These are phyloP conservation scores for Eutolmus rufibarbis DNA, from an alignment of 2,888 invertebrate species.

Conservation along the genomic window DNA sequence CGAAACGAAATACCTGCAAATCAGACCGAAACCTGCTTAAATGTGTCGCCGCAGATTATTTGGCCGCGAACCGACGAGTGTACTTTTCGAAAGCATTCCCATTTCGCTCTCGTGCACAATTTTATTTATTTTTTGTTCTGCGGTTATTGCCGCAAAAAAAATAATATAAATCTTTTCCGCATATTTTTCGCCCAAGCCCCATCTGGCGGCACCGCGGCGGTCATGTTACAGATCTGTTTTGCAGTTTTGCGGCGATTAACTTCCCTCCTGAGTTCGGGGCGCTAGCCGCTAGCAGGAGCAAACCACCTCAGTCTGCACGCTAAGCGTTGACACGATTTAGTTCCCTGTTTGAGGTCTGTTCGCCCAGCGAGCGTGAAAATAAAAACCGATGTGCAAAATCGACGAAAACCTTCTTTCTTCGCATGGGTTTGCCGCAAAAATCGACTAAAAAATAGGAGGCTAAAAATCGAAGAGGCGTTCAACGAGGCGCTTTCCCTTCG, in stretches of 20 bases:
- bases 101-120: neutral
- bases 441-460: neutral
- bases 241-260: neutral
- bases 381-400: neutral
- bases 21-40: neutral
- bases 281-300: neutral
- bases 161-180: neutral
- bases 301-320: neutral
- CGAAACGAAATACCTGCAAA: neutral
- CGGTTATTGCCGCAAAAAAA: neutral
- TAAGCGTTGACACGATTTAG: neutral
- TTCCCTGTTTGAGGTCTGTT: neutral
- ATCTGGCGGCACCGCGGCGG: neutral
- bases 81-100: neutral
- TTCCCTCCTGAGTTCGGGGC: neutral
- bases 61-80: neutral
- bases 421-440: neutral
- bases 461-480: neutral
- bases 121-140: neutral
- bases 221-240: neutral
- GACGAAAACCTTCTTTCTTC: neutral
- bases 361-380: neutral
- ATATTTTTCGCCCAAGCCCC: neutral
- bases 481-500: neutral
- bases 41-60: neutral